Percentiles rank a stretch among this genome's conserved stretches.
Evolutionary conservation across 2,113 vertebrate species (phyloP).

Genomic region (Cairina moschata): DNA sequence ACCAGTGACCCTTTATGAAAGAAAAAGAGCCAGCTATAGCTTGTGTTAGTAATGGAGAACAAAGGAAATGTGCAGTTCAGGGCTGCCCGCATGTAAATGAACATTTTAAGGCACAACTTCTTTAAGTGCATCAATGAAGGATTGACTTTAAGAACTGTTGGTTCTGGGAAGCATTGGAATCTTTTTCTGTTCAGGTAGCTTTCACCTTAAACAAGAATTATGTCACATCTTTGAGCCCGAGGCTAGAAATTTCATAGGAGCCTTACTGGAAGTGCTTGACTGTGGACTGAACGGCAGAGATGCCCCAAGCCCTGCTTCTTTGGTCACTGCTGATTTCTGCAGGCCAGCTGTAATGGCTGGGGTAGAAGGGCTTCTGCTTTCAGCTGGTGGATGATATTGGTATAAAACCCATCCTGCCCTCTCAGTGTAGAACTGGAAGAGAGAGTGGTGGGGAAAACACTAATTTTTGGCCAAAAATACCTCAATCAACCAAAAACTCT

Average conservation of each 20-base stretch:
- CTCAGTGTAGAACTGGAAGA: not conserved
- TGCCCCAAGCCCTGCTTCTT: not conserved
- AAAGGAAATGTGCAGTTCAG: not conserved
- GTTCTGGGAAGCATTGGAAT: not conserved
- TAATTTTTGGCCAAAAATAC: not conserved
- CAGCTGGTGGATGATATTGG: not conserved
- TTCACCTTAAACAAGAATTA: not conserved
- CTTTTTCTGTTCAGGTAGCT: not conserved
- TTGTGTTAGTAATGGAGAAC: not conserved
- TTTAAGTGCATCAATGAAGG: rapidly evolving
- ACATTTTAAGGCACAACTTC: not conserved
- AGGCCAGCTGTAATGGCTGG: too few species aligned
- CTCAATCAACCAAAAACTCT: not conserved
- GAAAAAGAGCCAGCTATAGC: not conserved
- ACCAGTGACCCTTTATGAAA: not conserved
- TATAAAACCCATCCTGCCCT: not conserved
- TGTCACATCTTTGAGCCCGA: not conserved
- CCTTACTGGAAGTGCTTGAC: not conserved
- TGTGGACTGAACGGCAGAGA: not conserved
- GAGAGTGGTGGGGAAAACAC: not conserved
- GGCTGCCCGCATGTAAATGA: not conserved
- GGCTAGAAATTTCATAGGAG: not conserved
- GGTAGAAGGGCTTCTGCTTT: not conserved
- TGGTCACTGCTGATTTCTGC: not conserved
- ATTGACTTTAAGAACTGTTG: not conserved